These are phyloP conservation scores for Zoanthus sansibaricus DNA, from an alignment of 92 coral and sea anemone species.

Conservation along the genomic window DNA sequence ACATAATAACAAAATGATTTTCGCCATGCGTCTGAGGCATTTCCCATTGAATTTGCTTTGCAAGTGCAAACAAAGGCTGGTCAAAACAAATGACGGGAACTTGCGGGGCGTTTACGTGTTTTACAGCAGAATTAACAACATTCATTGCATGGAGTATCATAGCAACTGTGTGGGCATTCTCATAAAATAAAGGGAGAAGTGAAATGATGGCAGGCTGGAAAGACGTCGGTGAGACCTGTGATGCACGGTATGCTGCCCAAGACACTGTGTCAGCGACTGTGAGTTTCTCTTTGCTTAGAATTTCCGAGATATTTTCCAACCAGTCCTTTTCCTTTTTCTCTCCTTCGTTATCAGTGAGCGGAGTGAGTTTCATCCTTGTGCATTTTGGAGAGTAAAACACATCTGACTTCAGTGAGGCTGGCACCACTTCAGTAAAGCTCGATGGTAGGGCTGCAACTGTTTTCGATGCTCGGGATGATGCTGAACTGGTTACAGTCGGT, in stretches of 20 bases:
- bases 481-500: not conserved
- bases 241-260: slow-evolving; percentile 16
- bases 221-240: not conserved
- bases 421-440: slow-evolving; percentile 29
- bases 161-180: slow-evolving; percentile 10
- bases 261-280: not conserved
- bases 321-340: slow-evolving; percentile 38
- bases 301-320: slow-evolving; percentile 32
- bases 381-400: slow-evolving; percentile 8
- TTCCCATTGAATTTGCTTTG: slow-evolving; percentile 56
- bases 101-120: not conserved
- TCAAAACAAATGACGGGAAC: slow-evolving; percentile 39
- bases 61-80: slow-evolving; percentile 53
- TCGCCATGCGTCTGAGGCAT: slow-evolving; percentile 46
- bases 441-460: slow-evolving; percentile 51
- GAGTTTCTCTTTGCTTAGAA: slow-evolving; percentile 17
- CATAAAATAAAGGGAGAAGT: slow-evolving; percentile 6
- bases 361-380: slow-evolving; percentile 1
- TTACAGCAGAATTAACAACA: not conserved
- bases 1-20: slow-evolving; percentile 52
- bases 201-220: not conserved
- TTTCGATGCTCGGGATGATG: slow-evolving; percentile 24
- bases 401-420: slow-evolving; percentile 9
- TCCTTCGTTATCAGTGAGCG: slow-evolving; percentile 9
- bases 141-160: slow-evolving; percentile 6